Evolutionary conservation across 2,797 vertebrate species (phyloP).

Genomic region (Danio choprae): DNA sequence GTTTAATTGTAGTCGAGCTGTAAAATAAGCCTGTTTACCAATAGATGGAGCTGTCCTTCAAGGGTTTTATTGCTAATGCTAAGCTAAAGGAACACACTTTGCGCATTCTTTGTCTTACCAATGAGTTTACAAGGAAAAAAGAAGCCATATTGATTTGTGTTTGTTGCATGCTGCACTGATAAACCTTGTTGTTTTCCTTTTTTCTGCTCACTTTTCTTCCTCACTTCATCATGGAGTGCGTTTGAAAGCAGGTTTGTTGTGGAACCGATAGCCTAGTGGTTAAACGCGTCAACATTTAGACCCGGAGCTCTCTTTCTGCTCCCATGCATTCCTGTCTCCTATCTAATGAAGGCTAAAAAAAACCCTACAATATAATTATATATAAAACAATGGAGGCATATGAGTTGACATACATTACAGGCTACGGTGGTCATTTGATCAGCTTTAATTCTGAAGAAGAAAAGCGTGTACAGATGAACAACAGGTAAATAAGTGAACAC

Average conservation of each 20-base stretch:
- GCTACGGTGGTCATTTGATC: conserved; percentile 4
- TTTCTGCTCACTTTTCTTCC: neutral
- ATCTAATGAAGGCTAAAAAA: no score
- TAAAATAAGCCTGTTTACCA: neutral
- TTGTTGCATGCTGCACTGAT: neutral
- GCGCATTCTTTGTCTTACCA: no score
- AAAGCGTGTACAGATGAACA: conserved; percentile 34
- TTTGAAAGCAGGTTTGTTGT: neutral
- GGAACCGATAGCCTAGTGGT: no score
- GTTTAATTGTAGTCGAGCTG: neutral
- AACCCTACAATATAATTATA: no score
- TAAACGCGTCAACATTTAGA: no score
- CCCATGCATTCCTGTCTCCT: no score
- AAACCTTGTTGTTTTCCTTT: neutral
- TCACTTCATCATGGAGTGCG: neutral
- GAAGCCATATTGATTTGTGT: neutral
- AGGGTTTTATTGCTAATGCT: no score
- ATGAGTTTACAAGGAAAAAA: neutral
- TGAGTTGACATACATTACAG: conserved; percentile 24
- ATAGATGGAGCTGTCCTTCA: neutral
- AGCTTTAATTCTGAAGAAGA: conserved; percentile 39
- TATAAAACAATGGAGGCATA: neutral
- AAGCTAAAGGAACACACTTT: no score
- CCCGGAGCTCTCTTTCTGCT: no score
- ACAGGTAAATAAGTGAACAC: conserved; percentile 6